phyloP scores from a whole-genome alignment of 2,797 vertebrate genomes.

The Peromyscus eremicus region DNA sequence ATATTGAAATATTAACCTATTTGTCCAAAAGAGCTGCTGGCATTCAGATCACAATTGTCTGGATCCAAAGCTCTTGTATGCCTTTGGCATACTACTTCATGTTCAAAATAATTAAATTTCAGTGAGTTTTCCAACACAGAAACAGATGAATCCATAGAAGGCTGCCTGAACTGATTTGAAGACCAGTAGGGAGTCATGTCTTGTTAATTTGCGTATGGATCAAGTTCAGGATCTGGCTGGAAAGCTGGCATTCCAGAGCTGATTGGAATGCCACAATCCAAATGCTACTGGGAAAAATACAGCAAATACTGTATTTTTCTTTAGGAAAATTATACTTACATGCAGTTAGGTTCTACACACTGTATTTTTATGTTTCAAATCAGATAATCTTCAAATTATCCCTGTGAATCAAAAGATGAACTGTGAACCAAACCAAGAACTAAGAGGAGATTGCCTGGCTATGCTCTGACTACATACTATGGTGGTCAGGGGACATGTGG shows the following conservation, averaged over 20 bases:
- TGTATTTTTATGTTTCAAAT: neutral
- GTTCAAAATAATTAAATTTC: slow-evolving; percentile 3
- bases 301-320: neutral
- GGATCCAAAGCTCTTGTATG: neutral
- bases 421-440: neutral
- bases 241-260: neutral
- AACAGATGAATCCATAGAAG: neutral
- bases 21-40: neutral
- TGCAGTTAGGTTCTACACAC: neutral
- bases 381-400: neutral
- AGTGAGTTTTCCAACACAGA: neutral
- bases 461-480: neutral
- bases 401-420: neutral
- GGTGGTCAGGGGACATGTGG: neutral
- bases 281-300: neutral
- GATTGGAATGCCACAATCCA: neutral
- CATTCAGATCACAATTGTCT: neutral
- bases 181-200: neutral
- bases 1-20: neutral
- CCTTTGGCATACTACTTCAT: neutral
- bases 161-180: neutral
- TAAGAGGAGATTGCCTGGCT: neutral
- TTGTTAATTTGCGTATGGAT: neutral
- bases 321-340: neutral
- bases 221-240: neutral